Conservation (phyloP, 2,113 vertebrate genomes). For the Lichenostomus cassidix region DNA sequence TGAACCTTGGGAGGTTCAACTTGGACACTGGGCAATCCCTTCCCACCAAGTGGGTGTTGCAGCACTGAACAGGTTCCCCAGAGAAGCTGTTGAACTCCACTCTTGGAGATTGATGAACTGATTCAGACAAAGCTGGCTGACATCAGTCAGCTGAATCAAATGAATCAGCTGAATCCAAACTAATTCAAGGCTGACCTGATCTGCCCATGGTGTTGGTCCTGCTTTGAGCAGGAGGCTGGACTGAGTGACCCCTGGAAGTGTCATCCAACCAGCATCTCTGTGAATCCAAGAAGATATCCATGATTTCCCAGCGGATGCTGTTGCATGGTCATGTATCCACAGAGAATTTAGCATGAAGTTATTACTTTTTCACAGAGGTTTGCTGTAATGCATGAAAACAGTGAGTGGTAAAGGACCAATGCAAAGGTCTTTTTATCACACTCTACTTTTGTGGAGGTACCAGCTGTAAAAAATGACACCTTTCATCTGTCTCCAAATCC, state of each 20-base stretch:
- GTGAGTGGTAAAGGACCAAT: not conserved
- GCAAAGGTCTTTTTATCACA: not conserved
- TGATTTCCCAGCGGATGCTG: fast-evolving
- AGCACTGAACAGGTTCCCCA: not conserved
- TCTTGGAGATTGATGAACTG: not conserved
- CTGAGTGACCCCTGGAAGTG: not conserved
- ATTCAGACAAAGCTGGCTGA: not conserved
- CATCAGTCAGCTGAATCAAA: too few species aligned
- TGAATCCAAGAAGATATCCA: not conserved
- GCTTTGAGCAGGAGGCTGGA: not conserved
- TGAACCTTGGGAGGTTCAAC: not conserved
- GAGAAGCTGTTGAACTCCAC: fast-evolving
- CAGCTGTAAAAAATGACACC: not conserved
- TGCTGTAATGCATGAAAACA: not conserved
- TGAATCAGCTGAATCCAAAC: too few species aligned
- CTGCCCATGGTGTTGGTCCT: not conserved
- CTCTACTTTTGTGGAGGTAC: not conserved
- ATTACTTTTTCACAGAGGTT: not conserved
- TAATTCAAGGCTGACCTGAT: not conserved
- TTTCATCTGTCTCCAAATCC: not conserved
- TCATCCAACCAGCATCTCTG: not conserved
- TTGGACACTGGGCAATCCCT: not conserved
- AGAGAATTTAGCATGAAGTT: not conserved
- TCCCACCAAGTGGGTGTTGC: not conserved
- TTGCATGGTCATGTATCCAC: fast-evolving